These are phyloP conservation scores for Cephus cinctus DNA, from an alignment of 1,140 invertebrate genomes.

Conservation along the genomic window DNA sequence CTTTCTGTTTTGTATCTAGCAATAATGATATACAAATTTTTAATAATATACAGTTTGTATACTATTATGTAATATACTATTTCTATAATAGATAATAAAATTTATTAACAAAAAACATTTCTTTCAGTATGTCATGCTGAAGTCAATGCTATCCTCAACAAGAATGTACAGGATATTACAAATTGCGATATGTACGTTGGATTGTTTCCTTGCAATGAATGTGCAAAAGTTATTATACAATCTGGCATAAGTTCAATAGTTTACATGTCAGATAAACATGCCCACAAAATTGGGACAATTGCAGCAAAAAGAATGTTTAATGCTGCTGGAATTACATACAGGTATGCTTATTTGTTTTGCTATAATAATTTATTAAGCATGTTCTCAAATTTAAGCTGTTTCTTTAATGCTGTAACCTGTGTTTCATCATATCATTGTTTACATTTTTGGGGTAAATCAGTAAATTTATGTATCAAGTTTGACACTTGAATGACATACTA, in stretches of 20 bases:
- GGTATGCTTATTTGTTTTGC: constrained; percentile 52
- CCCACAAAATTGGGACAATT: constrained; percentile 63
- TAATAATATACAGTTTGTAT: background rate
- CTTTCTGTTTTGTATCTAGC: constrained; percentile 2
- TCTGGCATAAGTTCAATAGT: constrained; percentile 81
- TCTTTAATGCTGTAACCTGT: too few relatives aligned
- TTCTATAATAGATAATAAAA: background rate
- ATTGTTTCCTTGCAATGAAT: constrained; percentile 94
- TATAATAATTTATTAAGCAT: too few relatives aligned
- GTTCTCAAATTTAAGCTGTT: too few relatives aligned
- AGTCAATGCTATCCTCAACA: constrained; percentile 94
- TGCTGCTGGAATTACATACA: constrained; percentile 68
- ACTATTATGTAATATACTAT: background rate
- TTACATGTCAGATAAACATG: constrained; percentile 81
- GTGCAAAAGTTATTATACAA: constrained; percentile 96
- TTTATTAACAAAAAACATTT: constrained; percentile 10
- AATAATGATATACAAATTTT: background rate
- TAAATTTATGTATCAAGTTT: too few relatives aligned
- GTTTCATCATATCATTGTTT: too few relatives aligned
- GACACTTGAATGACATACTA: too few relatives aligned
- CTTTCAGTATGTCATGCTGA: constrained; percentile 94
- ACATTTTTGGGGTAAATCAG: too few relatives aligned
- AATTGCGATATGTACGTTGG: constrained; percentile 84
- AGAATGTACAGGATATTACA: constrained; percentile 74
- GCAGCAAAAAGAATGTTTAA: constrained; percentile 83